Evolutionary conservation across 2,113 vertebrate genomes (phyloP), one percentile per base, ranked within the genome.

Genomic region (Girardinichthys multiradiatus): DNA sequence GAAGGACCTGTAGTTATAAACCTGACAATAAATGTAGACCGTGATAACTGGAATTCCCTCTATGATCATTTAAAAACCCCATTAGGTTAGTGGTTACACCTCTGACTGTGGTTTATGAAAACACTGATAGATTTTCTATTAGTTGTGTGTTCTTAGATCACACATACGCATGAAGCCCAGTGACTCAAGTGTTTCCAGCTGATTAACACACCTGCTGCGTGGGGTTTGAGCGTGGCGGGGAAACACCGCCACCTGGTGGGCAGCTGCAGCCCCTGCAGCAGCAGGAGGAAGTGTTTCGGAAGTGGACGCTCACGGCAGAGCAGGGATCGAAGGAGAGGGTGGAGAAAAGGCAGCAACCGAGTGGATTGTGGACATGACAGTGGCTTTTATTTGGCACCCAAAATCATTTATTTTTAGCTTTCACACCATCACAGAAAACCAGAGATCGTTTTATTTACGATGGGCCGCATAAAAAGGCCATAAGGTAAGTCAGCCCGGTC

Each of bases 201-300:
- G 48, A 54, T 54, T n/a, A 11, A 8, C 7, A n/a, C 10, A 21
- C 21, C 19, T 21, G 21, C 9, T 17, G 21, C 48, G 4, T 2
- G 17, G 42, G 1, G 42, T 54, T 10, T 7, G 2, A 24, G 48
- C 21, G 19, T 29, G 11, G 4, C 6, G 19, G 51, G 48, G 30
- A 57, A 29, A 64, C 54, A 62, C 10, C 35, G 87, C 86, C 85
- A 27, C 82, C 91, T 89, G 69, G 64, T 64, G 91, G 70, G 31
- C 1, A 4, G 4, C 0, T 0, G 27, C 0, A 0, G 68, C 31
- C 17, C 2, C 3, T 33, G 1, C 83, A 57, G 58, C 82, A 61
- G 54, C 37, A 29, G 71, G 39, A 89, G 86, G 79, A 90, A 86
- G 81, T 72, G 82, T 83, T 84, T 84, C 57, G 81, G 84, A 90